Conservation (phyloP, 2,888 invertebrate genomes). For the Crossocerus cetratus region DNA sequence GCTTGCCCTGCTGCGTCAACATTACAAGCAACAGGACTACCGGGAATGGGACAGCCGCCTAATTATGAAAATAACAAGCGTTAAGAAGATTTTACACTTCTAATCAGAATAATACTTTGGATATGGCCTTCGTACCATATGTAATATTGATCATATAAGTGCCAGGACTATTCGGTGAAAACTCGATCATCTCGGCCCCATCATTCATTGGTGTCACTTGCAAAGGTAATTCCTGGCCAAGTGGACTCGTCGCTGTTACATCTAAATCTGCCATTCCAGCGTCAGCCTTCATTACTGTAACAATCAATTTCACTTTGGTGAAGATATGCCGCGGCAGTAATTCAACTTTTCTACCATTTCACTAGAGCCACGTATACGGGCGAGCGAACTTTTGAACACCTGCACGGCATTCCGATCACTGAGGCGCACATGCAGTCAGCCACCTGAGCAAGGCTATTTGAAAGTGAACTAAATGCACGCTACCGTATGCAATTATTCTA, state of each 20-base stretch:
- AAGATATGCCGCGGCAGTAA: too few species aligned
- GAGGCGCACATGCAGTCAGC: constrained; percentile 23
- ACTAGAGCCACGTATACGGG: too few species aligned
- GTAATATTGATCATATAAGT: constrained; percentile 83
- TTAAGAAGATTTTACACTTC: too few species aligned
- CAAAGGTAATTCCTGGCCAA: constrained; percentile 89
- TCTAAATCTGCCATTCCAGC: constrained; percentile 92
- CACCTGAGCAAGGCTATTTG: constrained; percentile 61
- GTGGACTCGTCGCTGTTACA: constrained; percentile 91
- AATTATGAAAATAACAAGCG: not conserved
- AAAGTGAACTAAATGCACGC: constrained; percentile 67
- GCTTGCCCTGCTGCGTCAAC: constrained; percentile 81
- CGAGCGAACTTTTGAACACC: not conserved
- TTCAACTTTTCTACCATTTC: not conserved
- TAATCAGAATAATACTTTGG: too few species aligned
- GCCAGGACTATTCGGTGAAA: constrained; percentile 91
- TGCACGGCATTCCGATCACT: constrained; percentile 12
- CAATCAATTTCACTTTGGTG: not conserved
- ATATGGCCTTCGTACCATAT: constrained; percentile 77
- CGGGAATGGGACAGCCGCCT: constrained; percentile 74
- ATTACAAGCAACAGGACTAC: constrained; percentile 79
- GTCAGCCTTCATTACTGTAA: constrained; percentile 86
- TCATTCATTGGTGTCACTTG: constrained; percentile 86
- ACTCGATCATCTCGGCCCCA: constrained; percentile 85
- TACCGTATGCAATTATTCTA: constrained; percentile 60